Evolutionary conservation across 1,140 invertebrate species (phyloP).

Genomic region (Aphelenchoides avenae): DNA sequence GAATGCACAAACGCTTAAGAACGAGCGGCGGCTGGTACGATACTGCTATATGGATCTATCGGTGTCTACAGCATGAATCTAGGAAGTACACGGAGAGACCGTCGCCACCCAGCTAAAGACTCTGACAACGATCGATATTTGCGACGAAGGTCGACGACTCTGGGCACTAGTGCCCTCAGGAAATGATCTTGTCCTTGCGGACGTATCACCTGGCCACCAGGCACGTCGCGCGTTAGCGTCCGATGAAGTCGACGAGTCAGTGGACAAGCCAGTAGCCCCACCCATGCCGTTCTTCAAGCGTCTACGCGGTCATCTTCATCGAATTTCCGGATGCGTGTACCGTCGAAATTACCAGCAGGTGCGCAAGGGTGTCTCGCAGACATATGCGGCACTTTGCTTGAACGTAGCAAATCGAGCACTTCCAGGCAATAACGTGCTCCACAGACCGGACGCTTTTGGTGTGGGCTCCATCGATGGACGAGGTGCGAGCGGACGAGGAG

Average conservation of each 20-base stretch:
- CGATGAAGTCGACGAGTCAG: background rate
- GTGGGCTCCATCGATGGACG: constrained; percentile 16
- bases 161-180: constrained; percentile 15
- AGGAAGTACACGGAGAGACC: background rate
- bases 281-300: no score
- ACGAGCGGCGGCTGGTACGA: constrained; percentile 3
- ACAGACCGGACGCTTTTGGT: constrained; percentile 16
- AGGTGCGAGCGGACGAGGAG: background rate
- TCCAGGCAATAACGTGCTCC: constrained; percentile 8
- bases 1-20: constrained; percentile 7
- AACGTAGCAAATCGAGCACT: background rate
- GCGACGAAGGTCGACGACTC: constrained; percentile 12
- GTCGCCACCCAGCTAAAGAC: background rate
- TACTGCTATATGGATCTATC: background rate
- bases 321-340: constrained; percentile 10
- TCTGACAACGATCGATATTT: constrained; percentile 8
- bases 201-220: background rate
- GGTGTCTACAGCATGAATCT: background rate
- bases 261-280: background rate
- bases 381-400: background rate
- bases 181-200: constrained; percentile 6
- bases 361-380: background rate
- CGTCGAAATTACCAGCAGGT: constrained; percentile 13
- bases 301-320: constrained; percentile 18
- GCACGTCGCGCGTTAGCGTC: background rate